Base-by-base conservation (phyloP, 2,113 vertebrate genomes). In the Microcebus ravelobensis region DNA sequence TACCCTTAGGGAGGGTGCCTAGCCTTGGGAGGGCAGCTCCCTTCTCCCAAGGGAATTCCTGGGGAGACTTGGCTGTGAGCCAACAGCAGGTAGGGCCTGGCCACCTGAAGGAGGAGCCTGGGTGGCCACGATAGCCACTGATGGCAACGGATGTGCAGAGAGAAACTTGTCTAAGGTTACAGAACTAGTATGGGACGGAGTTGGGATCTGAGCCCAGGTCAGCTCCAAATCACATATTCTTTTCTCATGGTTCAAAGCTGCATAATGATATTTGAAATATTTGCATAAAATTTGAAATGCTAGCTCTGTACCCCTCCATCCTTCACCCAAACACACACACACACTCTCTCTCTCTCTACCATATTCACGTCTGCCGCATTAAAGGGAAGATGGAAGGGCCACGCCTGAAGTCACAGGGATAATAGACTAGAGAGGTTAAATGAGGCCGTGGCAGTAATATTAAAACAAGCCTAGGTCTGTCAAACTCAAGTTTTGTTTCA, bases 61-160 rank as follows among this genome's bases (percentile, higher is more conserved):
- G n/a, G 18, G 50, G 57, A 55, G 18, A 23, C 23, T 31, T 7
- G 5, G 5, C 36, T 57, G 25, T 5, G 25, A 67, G 5, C 52
- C 61, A 12, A 73, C 50, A 73, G 39, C 61, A 39, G 63, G 39
- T 4, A 5, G 71, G 36, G 25, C 45, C 36, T 31, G 50, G 21
- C 27, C 27, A 76, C 65, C 42, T 73, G 48, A 57, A 81, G 84
- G 8, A 11, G 39, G 36, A 5, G 71, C 42, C 92, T 73, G 36
- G 17, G 39, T 5, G 8, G 5, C 21, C 13, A 3, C 2, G 3
- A 48, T 8, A 6, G 13, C 52, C 25, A 4, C n/a, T 25, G 76
- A 29, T 57, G 86, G 50, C 27, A 77, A 70, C 13, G 12, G 74
- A 93, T n/a, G 34, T n/a, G 23, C n/a, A 36, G 42, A 67, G 59